A percentile compares a stretch with the other conserved stretches of the same genome.
These are phyloP conservation scores for Sminthurides aquaticus DNA, from an alignment of 2,888 invertebrate species.

Conservation along the genomic window DNA sequence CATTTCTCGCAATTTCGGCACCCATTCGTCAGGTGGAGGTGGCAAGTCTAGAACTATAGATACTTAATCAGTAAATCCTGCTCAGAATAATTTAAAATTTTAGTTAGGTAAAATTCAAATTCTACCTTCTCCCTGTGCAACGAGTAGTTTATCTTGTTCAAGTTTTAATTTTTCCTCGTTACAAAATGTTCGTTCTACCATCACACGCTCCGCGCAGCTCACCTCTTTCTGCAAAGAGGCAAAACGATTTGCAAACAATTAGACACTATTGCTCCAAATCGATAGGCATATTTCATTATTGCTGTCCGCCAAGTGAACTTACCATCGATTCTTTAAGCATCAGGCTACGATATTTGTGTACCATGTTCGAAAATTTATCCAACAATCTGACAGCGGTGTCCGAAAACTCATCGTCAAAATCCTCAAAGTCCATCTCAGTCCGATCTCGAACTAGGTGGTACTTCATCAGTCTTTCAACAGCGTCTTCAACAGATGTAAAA, in stretches of 20 bases:
- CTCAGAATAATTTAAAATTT: constrained; percentile 2
- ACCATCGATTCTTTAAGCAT: constrained; percentile 43
- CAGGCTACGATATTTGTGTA: constrained; percentile 38
- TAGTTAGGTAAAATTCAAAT: no score
- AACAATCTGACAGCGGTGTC: constrained; percentile 39
- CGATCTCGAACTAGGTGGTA: constrained; percentile 41
- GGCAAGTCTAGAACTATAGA: constrained; percentile 39
- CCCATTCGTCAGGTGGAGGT: constrained; percentile 37
- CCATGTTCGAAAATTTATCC: constrained; percentile 41
- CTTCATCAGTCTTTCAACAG: constrained; percentile 39
- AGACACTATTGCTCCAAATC: not conserved
- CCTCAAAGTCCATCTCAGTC: constrained; percentile 41
- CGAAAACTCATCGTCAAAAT: constrained; percentile 41
- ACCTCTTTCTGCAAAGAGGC: constrained; percentile 40
- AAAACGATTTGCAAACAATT: not conserved
- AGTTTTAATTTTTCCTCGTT: constrained; percentile 35
- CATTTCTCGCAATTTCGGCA: constrained; percentile 40
- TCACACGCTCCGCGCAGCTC: constrained; percentile 41
- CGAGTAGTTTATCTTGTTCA: constrained; percentile 24
- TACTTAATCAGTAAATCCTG: no score
- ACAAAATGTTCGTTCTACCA: constrained; percentile 43
- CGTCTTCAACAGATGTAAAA: constrained; percentile 35
- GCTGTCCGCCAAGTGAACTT: constrained; percentile 2
- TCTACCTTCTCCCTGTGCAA: constrained; percentile 41
- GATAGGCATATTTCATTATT: not conserved